Evolutionary conservation across 2,888 invertebrate genomes (phyloP).

Genomic region (Ethmia dodecea): DNA sequence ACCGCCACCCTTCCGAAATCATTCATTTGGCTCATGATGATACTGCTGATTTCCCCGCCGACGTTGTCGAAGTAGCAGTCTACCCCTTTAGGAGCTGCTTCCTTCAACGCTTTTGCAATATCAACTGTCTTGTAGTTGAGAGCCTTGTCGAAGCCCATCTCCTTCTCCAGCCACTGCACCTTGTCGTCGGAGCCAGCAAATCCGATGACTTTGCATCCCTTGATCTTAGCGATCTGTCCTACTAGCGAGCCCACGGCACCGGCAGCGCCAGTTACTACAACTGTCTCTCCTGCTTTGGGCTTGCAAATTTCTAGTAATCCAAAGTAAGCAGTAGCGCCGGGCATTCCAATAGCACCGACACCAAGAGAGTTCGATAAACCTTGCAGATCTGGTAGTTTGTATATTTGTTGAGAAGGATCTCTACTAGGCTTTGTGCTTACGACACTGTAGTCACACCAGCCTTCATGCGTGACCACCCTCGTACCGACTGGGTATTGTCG

Average conservation of each 20-base stretch:
- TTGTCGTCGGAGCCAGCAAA: conserved; percentile 85
- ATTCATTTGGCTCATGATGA: conserved; percentile 79
- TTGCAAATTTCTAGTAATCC: conserved; percentile 82
- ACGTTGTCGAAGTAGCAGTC: conserved; percentile 89
- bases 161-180: conserved; percentile 80
- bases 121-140: conserved; percentile 84
- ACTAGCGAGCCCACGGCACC: conserved; percentile 86
- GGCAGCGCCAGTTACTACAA: conserved; percentile 84
- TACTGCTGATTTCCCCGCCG: conserved; percentile 80
- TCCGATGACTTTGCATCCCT: conserved; percentile 80
- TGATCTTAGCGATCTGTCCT: conserved; percentile 86
- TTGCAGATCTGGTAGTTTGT: conserved; percentile 72
- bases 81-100: conserved; percentile 82
- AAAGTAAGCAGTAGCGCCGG: conserved; percentile 85
- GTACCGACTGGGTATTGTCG: conserved; percentile 78
- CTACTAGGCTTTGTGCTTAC: conserved; percentile 20
- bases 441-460: conserved; percentile 80
- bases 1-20: conserved; percentile 31
- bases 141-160: conserved; percentile 82
- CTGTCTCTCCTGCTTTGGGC: conserved; percentile 82
- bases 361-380: conserved; percentile 70
- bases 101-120: conserved; percentile 70
- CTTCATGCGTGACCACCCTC: conserved; percentile 76
- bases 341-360: conserved; percentile 81
- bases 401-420: conserved; percentile 20